Evolutionary conservation across 1,140 invertebrate genomes (phyloP).

Genomic region (Eciton burchellii): DNA sequence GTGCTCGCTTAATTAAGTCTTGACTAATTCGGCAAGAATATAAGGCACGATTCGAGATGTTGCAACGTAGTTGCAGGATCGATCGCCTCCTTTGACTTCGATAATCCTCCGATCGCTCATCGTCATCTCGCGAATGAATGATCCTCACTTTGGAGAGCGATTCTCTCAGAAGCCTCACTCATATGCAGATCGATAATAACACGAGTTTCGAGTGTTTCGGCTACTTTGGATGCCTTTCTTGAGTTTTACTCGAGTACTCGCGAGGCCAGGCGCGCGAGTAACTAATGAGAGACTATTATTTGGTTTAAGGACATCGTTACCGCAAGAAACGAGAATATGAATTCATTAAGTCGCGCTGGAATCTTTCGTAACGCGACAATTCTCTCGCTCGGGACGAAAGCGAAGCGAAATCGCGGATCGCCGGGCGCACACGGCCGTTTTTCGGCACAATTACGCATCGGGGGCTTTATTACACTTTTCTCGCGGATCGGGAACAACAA

Average conservation of each 20-base stretch:
- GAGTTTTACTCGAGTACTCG: constrained; percentile 17
- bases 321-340: constrained; percentile 41
- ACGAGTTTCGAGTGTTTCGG: neutral
- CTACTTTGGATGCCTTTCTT: neutral
- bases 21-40: constrained; percentile 27
- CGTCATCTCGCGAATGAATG: neutral
- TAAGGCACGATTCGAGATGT: constrained; percentile 4
- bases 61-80: constrained; percentile 3
- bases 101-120: neutral
- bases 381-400: constrained; percentile 38
- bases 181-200: neutral
- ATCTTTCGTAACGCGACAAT: constrained; percentile 59
- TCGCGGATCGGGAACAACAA: constrained; percentile 31
- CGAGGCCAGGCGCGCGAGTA: constrained; percentile 37
- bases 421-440: constrained; percentile 38
- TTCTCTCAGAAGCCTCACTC: neutral
- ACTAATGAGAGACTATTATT: constrained; percentile 58
- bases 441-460: constrained; percentile 46
- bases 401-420: constrained; percentile 38
- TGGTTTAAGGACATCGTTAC: constrained; percentile 53
- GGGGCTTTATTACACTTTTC: constrained; percentile 53
- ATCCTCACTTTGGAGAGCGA: neutral
- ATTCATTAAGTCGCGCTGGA: constrained; percentile 39
- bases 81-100: constrained; percentile 11
- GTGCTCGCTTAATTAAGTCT: constrained; percentile 50